Evolutionary conservation across 2,797 vertebrate species (phyloP).

Genomic region (Distichodus sexfasciatus): DNA sequence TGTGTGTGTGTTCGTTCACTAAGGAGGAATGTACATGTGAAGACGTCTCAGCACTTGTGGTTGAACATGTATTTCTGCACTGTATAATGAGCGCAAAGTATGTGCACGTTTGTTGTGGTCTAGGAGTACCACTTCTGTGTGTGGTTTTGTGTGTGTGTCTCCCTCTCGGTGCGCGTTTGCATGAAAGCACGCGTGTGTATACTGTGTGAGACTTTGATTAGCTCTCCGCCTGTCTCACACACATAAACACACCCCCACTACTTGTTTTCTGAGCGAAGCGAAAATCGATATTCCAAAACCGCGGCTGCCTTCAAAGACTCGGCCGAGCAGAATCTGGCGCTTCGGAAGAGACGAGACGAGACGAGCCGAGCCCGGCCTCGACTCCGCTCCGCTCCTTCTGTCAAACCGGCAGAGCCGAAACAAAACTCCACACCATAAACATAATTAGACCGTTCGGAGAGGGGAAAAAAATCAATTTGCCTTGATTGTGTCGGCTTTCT

Average conservation of each 20-base stretch:
- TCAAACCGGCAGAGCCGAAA: constrained; percentile 42
- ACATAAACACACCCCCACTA: constrained; percentile 44
- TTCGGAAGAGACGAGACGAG: constrained; percentile 51
- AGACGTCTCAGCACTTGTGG: not conserved
- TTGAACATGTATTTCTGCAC: not conserved
- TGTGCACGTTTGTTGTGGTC: not conserved
- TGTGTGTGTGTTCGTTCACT: too few species aligned
- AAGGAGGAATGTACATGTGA: not conserved
- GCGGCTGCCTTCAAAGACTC: constrained; percentile 66
- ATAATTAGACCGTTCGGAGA: constrained; percentile 30
- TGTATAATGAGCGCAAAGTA: not conserved
- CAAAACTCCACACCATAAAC: constrained; percentile 29
- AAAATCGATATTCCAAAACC: constrained; percentile 69
- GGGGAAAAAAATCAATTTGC: constrained; percentile 29
- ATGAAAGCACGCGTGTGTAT: not conserved
- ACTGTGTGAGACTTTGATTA: constrained; percentile 38
- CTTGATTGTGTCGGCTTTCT: constrained; percentile 30
- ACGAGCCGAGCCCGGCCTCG: not conserved
- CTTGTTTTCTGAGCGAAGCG: constrained; percentile 69
- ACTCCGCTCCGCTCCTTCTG: constrained; percentile 20
- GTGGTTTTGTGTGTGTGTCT: not conserved
- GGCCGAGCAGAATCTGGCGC: constrained; percentile 66
- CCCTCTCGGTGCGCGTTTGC: not conserved
- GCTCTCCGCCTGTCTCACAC: constrained; percentile 7
- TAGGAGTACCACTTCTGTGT: not conserved